Base-by-base conservation (phyloP, 1,140 invertebrate species). In the Lucilia sericata region DNA sequence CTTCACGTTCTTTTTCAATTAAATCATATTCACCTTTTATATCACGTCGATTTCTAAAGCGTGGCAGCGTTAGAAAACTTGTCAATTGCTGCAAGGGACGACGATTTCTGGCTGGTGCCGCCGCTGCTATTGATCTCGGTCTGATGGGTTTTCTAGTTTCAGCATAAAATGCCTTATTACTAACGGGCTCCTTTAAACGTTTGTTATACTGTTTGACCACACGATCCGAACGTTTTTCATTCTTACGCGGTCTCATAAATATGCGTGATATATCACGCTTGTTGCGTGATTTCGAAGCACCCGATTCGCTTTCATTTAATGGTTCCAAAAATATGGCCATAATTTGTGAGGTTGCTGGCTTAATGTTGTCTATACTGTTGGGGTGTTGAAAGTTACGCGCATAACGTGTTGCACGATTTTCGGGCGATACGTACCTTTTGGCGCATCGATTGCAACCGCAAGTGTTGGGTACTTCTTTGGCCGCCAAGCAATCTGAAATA, bases 21-120 rank as follows among this genome's bases (percentile, higher is more conserved):
- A 90, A 82, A 87, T 90, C 89, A 74, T 85, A 90, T 82, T 90
- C 89, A 76, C 89, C 89, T 83, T 90, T 90, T 14, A 90, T 90
- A 47, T 90, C 89, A 3, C 89, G 88, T 70, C 89, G 74, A 10
- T 74, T 74, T 42, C 60, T 47, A 4, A 74, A 70, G 47, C 19
- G 76, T 36, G 30, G n/a, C n/a, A 42, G 42, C 19, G n/a, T 49
- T 21, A 49, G 47, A 80, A 80, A 80, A 13, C 7, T 25, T 25
- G 8, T 80, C 5, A 80, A 49, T 3, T 47, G 36, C 3, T 70
- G n/a, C 3, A 21, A 10, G 7, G 65, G 65, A 7, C 65, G 65
- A 5, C 9, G 10, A 55, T 55, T 55, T 10, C 2, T 30, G 25
- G 9, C 2, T 30, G 75, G 14, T 49, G 30, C 9, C 74, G 82